Base-by-base conservation (phyloP, 2,113 vertebrate genomes). In the Phrynosoma blainvillii region DNA sequence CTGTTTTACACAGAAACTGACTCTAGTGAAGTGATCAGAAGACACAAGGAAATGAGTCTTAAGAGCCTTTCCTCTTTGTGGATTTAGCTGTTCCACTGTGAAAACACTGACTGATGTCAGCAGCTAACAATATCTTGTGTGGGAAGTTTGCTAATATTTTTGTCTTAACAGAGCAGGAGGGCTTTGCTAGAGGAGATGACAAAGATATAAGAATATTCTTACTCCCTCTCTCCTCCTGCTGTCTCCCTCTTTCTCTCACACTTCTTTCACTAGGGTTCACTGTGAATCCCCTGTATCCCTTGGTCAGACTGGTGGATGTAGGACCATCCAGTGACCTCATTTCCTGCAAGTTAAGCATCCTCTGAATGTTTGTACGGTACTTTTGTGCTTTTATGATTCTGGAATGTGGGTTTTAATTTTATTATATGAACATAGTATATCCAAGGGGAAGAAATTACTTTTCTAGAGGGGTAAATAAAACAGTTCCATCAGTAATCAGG, bases 81-180 rank as follows among this genome's bases (percentile, higher is more conserved):
- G 59, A 83, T 82, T 82, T 78, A 52, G 73, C 68, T 78, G 82
- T 54, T 88, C 5, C 36, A 20, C 73, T 42, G n/a, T 30, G 14
- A 83, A 80, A 88, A 88, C 81, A 88, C 73, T 21, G 59, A 88
- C 87, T 83, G 42, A 73, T 88, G 73, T 83, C 73, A 88, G 87
- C 62, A 77, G 62, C 81, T 88, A 88, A 88, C 87, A 88, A 88
- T 88, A 88, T 88, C 81, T 84, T 88, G 87, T 83, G 87, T 88
- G 81, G 87, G 87, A 84, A 83, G 87, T 70, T 82, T 88, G 74
- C 74, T 88, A 88, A 88, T 84, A 84, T 88, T 88, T 88, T 88
- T 84, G 68, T 88, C 87, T 88, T 88, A 77, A 83, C 81, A 70
- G 73, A 88, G 52, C 85, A 87, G 40, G 68, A 62, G 76, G 42